Evolutionary conservation across 2,888 invertebrate species (phyloP), one percentile per base, ranked within the genome.

Genomic region (Erebia palarica): DNA sequence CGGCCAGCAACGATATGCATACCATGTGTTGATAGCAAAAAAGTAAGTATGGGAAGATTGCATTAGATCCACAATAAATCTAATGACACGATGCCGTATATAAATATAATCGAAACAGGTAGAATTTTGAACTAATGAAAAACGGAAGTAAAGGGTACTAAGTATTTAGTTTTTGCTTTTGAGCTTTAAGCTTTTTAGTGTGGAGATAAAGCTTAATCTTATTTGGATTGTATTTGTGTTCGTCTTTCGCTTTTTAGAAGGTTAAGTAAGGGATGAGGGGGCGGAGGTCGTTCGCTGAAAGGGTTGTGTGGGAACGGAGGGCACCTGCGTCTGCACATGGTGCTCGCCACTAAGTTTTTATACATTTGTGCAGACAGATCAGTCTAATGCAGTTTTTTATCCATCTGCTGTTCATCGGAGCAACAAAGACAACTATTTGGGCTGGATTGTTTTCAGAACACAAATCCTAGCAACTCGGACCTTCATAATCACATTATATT

Each of bases 251-350:
- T 87, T 88, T 89, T 90, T 88, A 83, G 86, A 82, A 79, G 82
- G 84, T 84, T 84, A 83, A 77, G 76, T 78, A 76, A 85, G 83
- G 82, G 81, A 78, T 74, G 79, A 79, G 76, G 83, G 82, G 85
- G 84, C 72, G 84, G 87, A 86, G 87, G 86, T 84, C 76, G 77
- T 82, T 79, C 81, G 86, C 88, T 90, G 89, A 93, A 93, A 93
- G 93, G 93, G 93, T 94, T 93, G 93, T 93, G 93, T 94, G 93
- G 93, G 94, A 94, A 94, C 92, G 83, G 84, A 89, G 90, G 93
- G 93, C 94, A 94, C 94, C 94, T 94, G 93, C 94, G 90, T 79
- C 86, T 88, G 90, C 92, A 93, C 90, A 93, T 92, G 93, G 90
- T 91, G 90, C 85, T 87, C 85, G 86, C 86, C 85, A 85, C 79